These are phyloP conservation scores for Drosophila fulvimacula DNA, from an alignment of 2,888 invertebrate genomes.

Conservation along the genomic window DNA sequence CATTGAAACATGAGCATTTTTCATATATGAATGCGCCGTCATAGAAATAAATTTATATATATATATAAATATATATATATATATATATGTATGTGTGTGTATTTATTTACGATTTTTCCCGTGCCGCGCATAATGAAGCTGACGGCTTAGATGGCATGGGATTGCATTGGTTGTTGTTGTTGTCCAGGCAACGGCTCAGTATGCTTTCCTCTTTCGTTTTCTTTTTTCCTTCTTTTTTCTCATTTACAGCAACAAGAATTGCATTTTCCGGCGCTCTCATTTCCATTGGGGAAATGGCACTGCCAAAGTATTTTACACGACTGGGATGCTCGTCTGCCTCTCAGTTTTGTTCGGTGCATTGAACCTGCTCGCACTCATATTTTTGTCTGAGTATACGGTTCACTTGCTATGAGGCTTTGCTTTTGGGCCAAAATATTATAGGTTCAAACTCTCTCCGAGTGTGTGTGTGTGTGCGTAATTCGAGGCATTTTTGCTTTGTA, in stretches of 20 bases:
- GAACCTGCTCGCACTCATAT: constrained; percentile 41
- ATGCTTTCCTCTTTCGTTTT: constrained; percentile 29
- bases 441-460: constrained; percentile 21
- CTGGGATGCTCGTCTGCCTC: constrained; percentile 36
- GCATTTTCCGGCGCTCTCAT: constrained; percentile 68
- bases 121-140: constrained; percentile 57
- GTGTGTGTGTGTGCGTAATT: constrained; percentile 46
- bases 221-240: constrained; percentile 15
- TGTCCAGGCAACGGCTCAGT: constrained; percentile 63
- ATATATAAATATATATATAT: constrained; percentile 9
- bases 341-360: constrained; percentile 53
- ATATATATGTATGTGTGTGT: too few relatives aligned
- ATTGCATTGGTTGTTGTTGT: constrained; percentile 30
- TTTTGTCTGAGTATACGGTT: constrained; percentile 40
- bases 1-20: constrained; percentile 64
- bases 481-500: constrained; percentile 40
- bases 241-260: constrained; percentile 51
- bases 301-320: constrained; percentile 56
- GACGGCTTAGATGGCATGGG: constrained; percentile 47
- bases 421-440: constrained; percentile 27
- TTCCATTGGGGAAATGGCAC: constrained; percentile 58
- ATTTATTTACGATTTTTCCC: constrained; percentile 41
- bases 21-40: constrained; percentile 44
- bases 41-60: constrained; percentile 41
- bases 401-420: constrained; percentile 44